Base-by-base conservation (phyloP, 2,888 invertebrate genomes). In the Dynastes maya region DNA sequence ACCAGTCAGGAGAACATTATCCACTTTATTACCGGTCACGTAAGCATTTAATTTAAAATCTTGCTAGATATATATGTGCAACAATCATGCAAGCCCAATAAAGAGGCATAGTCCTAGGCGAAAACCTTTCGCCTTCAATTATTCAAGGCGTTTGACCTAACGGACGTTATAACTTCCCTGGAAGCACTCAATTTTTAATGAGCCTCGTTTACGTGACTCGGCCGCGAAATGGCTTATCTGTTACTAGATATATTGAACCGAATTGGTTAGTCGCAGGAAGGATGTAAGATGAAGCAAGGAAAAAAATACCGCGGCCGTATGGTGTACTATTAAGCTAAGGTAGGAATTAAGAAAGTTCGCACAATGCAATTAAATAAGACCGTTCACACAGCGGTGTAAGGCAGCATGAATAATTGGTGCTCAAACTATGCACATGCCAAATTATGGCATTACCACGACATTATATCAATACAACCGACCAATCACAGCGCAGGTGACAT, bases 171-270 rank as follows among this genome's bases (percentile, higher is more conserved):
- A 67, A 64, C 78, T 71, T 53, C 16, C 45, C 74, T 40, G 76
- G 61, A 75, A 68, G 51, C 53, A 32, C 49, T 79, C 76, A 79
- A 79, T 79, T 70, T 79, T 79, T 79, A 76, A 79, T 79, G 78
- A 79, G 76, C 22, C 51, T 29, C 63, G 29, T 29, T 68, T 79
- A 79, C 78, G 78, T 79, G 78, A 76, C 78, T 45, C 29, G 63
- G 75, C 76, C 75, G 37, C 53, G 55, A 55, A 79, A 75, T 70
- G n/a, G 68, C 29, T 51, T 76, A 65, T 76, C 65, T 58, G 58
- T 72, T 45, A 72, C 58, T 61, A 13, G 27, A 58, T 72, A 61
- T 53, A 27, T 72, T 37, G 37, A 40, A 72, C 45, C 16, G 58
- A 13, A 11, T 40, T 40, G 58, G 58, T 45, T 4, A 37, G 55